Conservation (phyloP, 1,140 invertebrate species). For the Cardiocondyla obscurior region DNA sequence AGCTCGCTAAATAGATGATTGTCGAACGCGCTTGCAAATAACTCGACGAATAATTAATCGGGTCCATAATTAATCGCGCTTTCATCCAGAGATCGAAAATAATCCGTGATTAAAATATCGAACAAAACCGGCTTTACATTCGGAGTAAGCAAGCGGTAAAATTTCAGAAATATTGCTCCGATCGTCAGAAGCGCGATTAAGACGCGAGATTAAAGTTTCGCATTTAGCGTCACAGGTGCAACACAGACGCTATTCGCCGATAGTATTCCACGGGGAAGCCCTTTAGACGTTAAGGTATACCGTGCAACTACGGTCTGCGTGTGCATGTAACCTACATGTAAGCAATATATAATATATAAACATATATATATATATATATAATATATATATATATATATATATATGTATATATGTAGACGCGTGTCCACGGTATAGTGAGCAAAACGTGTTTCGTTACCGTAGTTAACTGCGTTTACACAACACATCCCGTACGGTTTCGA, state of each 20-base stretch:
- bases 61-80: constrained; percentile 7
- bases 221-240: constrained; percentile 46
- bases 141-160: neutral
- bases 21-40: constrained; percentile 5
- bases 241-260: neutral
- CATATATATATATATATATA: neutral
- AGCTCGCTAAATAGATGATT: neutral
- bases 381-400: neutral
- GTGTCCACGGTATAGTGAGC: constrained; percentile 17
- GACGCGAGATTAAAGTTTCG: constrained; percentile 42
- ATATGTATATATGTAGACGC: neutral
- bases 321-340: neutral
- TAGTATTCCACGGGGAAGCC: constrained; percentile 23
- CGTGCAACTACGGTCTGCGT: neutral
- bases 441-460: constrained; percentile 49
- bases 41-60: neutral
- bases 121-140: neutral
- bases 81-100: constrained; percentile 11
- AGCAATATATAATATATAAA: neutral
- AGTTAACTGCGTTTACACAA: constrained; percentile 54
- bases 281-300: constrained; percentile 5
- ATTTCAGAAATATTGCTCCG: constrained; percentile 20
- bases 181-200: constrained; percentile 23
- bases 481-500: constrained; percentile 24
- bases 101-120: constrained; percentile 6